Evolutionary conservation across 2,797 vertebrate genomes (phyloP), one percentile per base, ranked within the genome.

Genomic region (Rachycentron canadum): DNA sequence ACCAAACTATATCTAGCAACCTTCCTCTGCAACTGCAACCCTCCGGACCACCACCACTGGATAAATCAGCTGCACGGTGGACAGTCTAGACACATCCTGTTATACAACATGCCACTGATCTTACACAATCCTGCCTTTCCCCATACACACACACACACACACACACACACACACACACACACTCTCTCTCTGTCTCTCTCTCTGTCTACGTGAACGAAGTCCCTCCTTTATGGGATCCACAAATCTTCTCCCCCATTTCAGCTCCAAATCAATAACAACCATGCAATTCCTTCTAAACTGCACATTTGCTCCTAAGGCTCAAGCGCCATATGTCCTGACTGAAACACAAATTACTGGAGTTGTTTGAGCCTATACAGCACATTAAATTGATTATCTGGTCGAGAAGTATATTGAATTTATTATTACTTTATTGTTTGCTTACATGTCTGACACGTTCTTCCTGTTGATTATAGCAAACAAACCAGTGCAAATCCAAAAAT

Each of bases 251-350:
- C 59, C 64, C 66, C 43, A 78, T 88, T 88, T 79, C 86, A 70
- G 56, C 69, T 76, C 72, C 81, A 87, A 77, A 92, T 93, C 91
- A 92, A 90, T 93, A 92, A 89, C 68, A 78, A 79, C 86, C 83
- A 76, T 81, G 86, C 89, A 84, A 78, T 90, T 91, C 78, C 77
- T 75, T 86, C 82, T 86, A 83, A 91, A 86, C 78, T 78, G 81
- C 86, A 66, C 79, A 84, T 88, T 91, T 82, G 72, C 78, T 88
- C 81, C 61, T 67, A 13, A 13, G 74, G 63, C 75, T 81, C 56
- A 63, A 56, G 70, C 32, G 1, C 65, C 60, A 73, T 79, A 78
- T 56, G 68, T 76, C 79, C 71, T 60, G 76, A 59, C 58, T 19
- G 36, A 85, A 85, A 81, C 82, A 83, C 23, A 16, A 80, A 91